Evolutionary conservation across 2,797 vertebrate species (phyloP).

Genomic region (Pyrrhura leucotis): DNA sequence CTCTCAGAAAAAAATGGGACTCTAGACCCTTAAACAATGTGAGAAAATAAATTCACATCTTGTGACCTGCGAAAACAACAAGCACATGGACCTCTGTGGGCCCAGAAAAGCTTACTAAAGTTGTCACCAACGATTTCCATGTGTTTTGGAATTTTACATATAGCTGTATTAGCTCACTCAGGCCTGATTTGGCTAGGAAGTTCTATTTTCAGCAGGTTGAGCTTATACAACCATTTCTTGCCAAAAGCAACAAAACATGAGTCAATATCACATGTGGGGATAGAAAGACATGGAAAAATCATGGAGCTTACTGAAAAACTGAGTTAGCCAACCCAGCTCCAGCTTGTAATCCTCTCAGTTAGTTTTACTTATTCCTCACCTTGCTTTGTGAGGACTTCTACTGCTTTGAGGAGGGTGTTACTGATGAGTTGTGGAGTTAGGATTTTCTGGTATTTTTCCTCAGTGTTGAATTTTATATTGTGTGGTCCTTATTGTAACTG

Average conservation of each 20-base stretch:
- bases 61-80: neutral
- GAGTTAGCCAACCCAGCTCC: neutral
- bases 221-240: neutral
- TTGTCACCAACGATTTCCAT: conserved; percentile 2
- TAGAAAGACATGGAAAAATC: conserved; percentile 4
- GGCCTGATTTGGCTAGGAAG: neutral
- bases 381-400: neutral
- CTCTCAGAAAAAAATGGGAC: neutral
- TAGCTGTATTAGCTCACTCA: neutral
- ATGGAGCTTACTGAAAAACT: neutral
- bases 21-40: neutral
- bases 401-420: neutral
- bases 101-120: neutral
- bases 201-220: conserved; percentile 40
- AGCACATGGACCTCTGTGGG: neutral
- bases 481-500: neutral
- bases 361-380: neutral
- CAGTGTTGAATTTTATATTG: neutral
- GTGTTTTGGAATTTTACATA: conserved; percentile 25
- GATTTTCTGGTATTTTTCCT: neutral
- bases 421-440: neutral
- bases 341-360: neutral
- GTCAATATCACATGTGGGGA: neutral
- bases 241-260: conserved; percentile 48
- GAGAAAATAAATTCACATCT: neutral